These are phyloP conservation scores for Hylyphantes graminicola DNA, from an alignment of 1,140 invertebrate species.

Conservation along the genomic window DNA sequence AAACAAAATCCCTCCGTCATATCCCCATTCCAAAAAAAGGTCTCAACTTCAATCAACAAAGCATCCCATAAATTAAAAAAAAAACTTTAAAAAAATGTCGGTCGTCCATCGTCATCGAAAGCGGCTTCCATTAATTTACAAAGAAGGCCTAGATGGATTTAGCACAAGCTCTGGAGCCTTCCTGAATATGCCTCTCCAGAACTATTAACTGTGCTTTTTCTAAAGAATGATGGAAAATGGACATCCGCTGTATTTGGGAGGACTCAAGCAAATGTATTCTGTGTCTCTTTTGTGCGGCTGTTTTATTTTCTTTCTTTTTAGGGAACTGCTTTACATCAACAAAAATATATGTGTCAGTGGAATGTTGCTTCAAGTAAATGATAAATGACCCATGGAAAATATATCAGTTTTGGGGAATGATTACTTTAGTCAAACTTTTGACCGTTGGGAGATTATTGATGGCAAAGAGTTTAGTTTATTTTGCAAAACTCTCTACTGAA, in stretches of 20 bases:
- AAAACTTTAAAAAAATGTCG: conserved; percentile 1
- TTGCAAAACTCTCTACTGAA: no score
- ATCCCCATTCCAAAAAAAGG: neutral
- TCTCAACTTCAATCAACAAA: conserved; percentile 5
- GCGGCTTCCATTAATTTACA: conserved; percentile 10
- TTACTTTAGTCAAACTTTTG: no score
- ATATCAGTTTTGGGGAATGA: no score
- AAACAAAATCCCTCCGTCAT: neutral
- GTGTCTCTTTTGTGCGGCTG: neutral
- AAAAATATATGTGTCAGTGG: no score
- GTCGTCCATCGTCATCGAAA: conserved; percentile 12
- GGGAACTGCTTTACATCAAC: neutral
- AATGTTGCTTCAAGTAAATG: no score
- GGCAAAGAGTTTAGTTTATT: no score
- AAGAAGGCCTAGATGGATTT: conserved; percentile 11
- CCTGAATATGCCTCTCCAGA: neutral
- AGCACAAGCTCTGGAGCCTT: neutral
- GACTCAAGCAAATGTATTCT: conserved; percentile 7
- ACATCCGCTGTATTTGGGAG: conserved; percentile 15
- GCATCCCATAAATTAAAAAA: conserved; percentile 27
- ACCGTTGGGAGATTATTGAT: no score
- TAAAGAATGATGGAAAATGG: conserved; percentile 10
- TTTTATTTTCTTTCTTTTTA: neutral
- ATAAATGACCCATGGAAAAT: no score
- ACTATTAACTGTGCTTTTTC: conserved; percentile 18